Evolutionary conservation across 2,888 invertebrate species (phyloP).

Genomic region (Meganola albula): DNA sequence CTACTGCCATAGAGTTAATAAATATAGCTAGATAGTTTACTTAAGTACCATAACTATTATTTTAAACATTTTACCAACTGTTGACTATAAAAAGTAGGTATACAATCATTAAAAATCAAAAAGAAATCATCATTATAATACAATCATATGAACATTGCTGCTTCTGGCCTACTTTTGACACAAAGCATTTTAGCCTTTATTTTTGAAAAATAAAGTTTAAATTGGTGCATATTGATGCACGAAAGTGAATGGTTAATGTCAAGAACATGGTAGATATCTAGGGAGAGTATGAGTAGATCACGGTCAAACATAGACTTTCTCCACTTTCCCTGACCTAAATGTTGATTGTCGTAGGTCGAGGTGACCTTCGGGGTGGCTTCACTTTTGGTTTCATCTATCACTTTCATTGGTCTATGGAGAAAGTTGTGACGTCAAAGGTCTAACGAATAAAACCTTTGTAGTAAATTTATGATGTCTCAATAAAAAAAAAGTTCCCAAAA

Average conservation of each 20-base stretch:
- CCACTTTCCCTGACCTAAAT: slow-evolving; percentile 68
- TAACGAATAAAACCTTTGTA: too few species aligned
- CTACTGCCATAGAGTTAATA: too few species aligned
- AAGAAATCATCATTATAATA: slow-evolving; percentile 43
- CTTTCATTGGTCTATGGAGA: slow-evolving; percentile 61
- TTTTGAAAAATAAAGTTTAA: slow-evolving; percentile 36
- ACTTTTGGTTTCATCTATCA: slow-evolving; percentile 67
- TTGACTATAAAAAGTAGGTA: too few species aligned
- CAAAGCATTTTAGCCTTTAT: slow-evolving; percentile 27
- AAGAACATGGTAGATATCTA: slow-evolving; percentile 50
- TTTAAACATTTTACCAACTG: too few species aligned
- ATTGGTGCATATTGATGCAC: slow-evolving; percentile 18
- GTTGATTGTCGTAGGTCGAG: slow-evolving; percentile 58
- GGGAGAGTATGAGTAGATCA: slow-evolving; percentile 64
- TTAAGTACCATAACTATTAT: too few species aligned
- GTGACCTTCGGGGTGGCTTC: slow-evolving; percentile 58
- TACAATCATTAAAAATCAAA: slow-evolving; percentile 27
- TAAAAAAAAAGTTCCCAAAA: too few species aligned
- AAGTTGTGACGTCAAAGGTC: slow-evolving; percentile 52
- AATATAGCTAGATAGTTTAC: too few species aligned
- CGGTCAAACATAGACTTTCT: slow-evolving; percentile 65
- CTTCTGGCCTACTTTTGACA: slow-evolving; percentile 29
- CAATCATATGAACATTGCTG: slow-evolving; percentile 37
- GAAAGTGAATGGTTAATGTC: slow-evolving; percentile 51
- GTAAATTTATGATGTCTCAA: too few species aligned